phyloP scores from a whole-genome alignment of 1,140 invertebrate genomes.

The Drosophila watanabei region DNA sequence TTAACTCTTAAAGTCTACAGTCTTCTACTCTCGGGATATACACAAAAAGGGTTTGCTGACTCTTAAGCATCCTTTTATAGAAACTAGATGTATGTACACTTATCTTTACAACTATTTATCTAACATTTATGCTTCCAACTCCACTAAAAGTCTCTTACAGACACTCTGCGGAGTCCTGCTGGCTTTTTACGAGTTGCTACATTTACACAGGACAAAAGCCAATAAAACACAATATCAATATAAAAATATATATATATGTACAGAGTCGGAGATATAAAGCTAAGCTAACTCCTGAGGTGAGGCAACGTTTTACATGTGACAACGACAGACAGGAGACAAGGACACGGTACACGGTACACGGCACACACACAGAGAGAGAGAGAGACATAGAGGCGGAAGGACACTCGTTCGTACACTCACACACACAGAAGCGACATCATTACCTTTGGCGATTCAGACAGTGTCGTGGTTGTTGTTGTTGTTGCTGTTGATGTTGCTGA shows the following conservation, averaged over 20 bases:
- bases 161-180: slow-evolving; percentile 25
- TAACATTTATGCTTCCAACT: slow-evolving; percentile 43
- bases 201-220: slow-evolving; percentile 42
- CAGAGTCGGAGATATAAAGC: slow-evolving; percentile 4
- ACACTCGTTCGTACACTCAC: slow-evolving; percentile 31
- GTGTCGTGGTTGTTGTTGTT: slow-evolving; percentile 68
- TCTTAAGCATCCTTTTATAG: not conserved
- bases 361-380: slow-evolving; percentile 14
- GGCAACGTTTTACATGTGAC: slow-evolving; percentile 49
- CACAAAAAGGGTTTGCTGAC: slow-evolving; percentile 2
- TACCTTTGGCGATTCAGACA: slow-evolving; percentile 77
- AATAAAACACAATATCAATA: slow-evolving; percentile 53
- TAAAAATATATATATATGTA: slow-evolving; percentile 8
- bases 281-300: slow-evolving; percentile 32
- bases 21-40: slow-evolving; percentile 9
- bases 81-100: slow-evolving; percentile 27
- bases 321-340: slow-evolving; percentile 38
- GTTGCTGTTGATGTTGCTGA: slow-evolving; percentile 53
- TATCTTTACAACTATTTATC: slow-evolving; percentile 31
- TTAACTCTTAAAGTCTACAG: not conserved
- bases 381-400: slow-evolving; percentile 12
- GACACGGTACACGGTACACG: slow-evolving; percentile 16
- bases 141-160: slow-evolving; percentile 32
- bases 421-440: slow-evolving; percentile 69
- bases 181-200: slow-evolving; percentile 29